These are phyloP conservation scores for Lepidotrigona ventralis DNA, from an alignment of 1,140 invertebrate species.

Conservation along the genomic window DNA sequence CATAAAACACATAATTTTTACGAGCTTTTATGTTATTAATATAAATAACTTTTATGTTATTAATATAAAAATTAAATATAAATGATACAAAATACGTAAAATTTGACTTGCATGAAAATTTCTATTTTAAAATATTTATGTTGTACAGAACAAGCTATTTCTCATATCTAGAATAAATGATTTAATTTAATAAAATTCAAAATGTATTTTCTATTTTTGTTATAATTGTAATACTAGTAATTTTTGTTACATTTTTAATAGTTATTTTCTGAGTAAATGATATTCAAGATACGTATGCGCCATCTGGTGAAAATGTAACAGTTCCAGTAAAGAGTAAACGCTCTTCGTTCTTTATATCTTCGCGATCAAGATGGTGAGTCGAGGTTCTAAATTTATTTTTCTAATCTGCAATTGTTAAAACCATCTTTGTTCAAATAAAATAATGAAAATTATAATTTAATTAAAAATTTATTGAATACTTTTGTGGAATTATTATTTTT, in stretches of 20 bases:
- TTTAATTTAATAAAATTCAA: neutral
- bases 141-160: neutral
- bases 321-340: neutral
- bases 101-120: neutral
- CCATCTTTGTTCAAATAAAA: slow-evolving; percentile 25
- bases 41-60: too few relatives aligned
- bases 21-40: too few relatives aligned
- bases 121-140: too few relatives aligned
- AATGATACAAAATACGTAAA: neutral
- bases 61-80: neutral
- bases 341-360: slow-evolving; percentile 43
- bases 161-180: neutral
- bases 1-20: neutral
- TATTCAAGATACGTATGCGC: neutral
- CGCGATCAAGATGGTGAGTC: slow-evolving; percentile 68
- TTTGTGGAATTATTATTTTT: slow-evolving; percentile 15
- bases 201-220: too few relatives aligned
- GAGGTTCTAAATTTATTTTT: neutral
- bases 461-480: neutral
- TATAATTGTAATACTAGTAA: neutral
- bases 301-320: neutral
- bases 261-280: neutral
- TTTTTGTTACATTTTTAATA: neutral
- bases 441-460: neutral
- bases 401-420: slow-evolving; percentile 18